phyloP scores from a whole-genome alignment of 1,140 invertebrate genomes.

The honey bee (Apis mellifera) region DNA sequence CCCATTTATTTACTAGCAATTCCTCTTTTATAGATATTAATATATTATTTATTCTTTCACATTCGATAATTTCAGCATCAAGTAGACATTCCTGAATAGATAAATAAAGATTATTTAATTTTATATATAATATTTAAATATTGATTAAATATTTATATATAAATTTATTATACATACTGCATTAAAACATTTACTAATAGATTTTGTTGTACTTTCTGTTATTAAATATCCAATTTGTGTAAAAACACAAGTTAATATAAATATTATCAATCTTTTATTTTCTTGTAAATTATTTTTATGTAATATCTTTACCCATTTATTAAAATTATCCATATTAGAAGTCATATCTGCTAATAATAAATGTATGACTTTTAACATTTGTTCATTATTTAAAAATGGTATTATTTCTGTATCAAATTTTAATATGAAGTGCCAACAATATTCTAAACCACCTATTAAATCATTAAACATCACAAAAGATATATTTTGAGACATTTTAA shows the following conservation, averaged over 20 bases:
- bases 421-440: constrained; percentile 62
- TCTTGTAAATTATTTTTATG: constrained; percentile 61
- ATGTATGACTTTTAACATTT: constrained; percentile 61
- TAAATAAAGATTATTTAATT: constrained; percentile 22
- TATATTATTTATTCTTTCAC: constrained; percentile 48
- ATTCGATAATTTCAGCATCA: constrained; percentile 39
- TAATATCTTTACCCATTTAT: constrained; percentile 51
- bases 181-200: constrained; percentile 54
- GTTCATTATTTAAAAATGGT: constrained; percentile 49
- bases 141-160: constrained; percentile 41
- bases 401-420: constrained; percentile 55
- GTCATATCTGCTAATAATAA: constrained; percentile 55
- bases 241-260: constrained; percentile 59
- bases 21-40: constrained; percentile 55
- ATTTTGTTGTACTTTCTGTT: constrained; percentile 50
- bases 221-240: constrained; percentile 46
- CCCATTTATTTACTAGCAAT: constrained; percentile 53
- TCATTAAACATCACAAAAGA: constrained; percentile 43
- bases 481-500: constrained; percentile 35
- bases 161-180: constrained; percentile 56
- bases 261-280: constrained; percentile 58
- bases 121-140: constrained; percentile 20
- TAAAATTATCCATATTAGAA: constrained; percentile 32
- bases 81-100: constrained; percentile 56
- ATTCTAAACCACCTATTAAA: constrained; percentile 56